These are phyloP conservation scores for Macquaria australasica DNA, from an alignment of 2,113 vertebrate species.

Conservation along the genomic window DNA sequence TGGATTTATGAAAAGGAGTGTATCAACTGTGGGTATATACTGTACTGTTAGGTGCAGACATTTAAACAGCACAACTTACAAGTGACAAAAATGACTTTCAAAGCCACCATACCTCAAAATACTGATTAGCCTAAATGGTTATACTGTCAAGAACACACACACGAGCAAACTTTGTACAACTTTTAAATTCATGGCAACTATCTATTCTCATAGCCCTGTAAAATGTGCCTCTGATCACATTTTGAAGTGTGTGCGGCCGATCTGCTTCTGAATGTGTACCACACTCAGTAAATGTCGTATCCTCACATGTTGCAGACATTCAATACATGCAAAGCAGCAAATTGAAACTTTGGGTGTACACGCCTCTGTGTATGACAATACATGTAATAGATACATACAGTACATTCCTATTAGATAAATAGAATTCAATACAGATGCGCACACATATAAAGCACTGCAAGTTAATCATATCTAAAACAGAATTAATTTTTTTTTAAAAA, in stretches of 20 bases:
- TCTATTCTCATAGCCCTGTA: constrained; percentile 31
- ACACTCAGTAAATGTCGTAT: background rate
- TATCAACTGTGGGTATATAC: constrained; percentile 8
- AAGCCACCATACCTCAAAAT: constrained; percentile 29
- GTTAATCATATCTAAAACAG: constrained; percentile 24
- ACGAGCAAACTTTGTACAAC: constrained; percentile 45
- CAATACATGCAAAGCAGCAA: constrained; percentile 53
- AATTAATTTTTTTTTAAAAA: background rate
- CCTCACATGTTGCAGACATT: constrained; percentile 33
- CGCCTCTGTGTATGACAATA: constrained; percentile 15
- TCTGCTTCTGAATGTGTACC: constrained; percentile 5
- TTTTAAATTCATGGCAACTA: constrained; percentile 32
- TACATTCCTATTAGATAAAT: constrained; percentile 49
- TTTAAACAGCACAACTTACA: constrained; percentile 18
- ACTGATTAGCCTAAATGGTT: constrained; percentile 25
- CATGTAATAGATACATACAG: constrained; percentile 50
- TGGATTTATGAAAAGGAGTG: constrained; percentile 23
- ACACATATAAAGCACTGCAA: constrained; percentile 53
- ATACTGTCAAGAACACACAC: constrained; percentile 25
- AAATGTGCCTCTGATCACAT: constrained; percentile 7
- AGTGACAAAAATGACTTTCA: constrained; percentile 13
- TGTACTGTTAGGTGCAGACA: constrained; percentile 14
- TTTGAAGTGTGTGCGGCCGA: background rate
- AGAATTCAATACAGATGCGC: constrained; percentile 32
- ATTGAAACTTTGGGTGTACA: constrained; percentile 21